These are phyloP conservation scores for Lepus europaeus DNA, from an alignment of 2,113 vertebrate genomes.

Conservation along the genomic window DNA sequence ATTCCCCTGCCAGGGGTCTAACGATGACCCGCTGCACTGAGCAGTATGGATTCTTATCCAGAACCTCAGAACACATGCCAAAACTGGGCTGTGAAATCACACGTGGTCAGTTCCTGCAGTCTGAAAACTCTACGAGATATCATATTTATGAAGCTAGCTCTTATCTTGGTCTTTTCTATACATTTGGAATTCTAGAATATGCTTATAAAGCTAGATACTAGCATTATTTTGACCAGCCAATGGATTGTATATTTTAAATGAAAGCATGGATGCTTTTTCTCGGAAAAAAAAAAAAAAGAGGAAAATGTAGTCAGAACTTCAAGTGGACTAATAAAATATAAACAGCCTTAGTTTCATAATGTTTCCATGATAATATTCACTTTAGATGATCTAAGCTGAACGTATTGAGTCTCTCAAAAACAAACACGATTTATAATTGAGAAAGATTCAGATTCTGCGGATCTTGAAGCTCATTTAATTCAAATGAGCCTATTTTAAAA, in stretches of 20 bases:
- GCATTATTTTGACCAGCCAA: slow-evolving; percentile 6
- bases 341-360: not conserved
- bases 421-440: slow-evolving; percentile 18
- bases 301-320: not conserved
- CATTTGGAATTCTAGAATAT: slow-evolving; percentile 8
- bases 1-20: not conserved
- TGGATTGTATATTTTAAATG: slow-evolving; percentile 2
- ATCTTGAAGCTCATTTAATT: slow-evolving; percentile 57
- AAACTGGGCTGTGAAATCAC: not conserved
- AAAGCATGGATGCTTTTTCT: slow-evolving; percentile 19
- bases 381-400: slow-evolving; percentile 31
- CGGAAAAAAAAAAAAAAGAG: slow-evolving; percentile 35
- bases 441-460: not conserved
- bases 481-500: not conserved
- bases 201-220: slow-evolving; percentile 17
- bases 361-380: not conserved
- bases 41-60: no score
- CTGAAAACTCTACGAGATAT: slow-evolving; percentile 13
- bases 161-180: not conserved
- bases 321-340: slow-evolving; percentile 41
- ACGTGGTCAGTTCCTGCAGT: not conserved
- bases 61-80: not conserved
- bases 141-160: not conserved
- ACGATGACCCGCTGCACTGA: not conserved
- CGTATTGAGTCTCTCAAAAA: slow-evolving; percentile 42